Percentiles rank a stretch among this genome's conserved stretches.
phyloP scores from a whole-genome alignment of 2,797 vertebrate genomes.

The Pitangus sulphuratus region DNA sequence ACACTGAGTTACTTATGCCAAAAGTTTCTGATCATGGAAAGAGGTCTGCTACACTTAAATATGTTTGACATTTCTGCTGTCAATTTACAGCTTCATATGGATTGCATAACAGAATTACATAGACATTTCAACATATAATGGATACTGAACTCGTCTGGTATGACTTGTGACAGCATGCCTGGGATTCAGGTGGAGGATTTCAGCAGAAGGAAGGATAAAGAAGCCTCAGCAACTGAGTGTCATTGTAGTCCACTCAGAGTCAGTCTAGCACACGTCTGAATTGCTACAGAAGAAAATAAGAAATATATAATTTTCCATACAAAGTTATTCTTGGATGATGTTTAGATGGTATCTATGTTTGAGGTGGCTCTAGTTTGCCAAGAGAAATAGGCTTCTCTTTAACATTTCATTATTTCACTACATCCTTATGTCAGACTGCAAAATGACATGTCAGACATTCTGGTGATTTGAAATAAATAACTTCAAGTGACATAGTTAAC shows the following conservation, averaged over 20 bases:
- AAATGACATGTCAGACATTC: not conserved
- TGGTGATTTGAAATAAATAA: not conserved
- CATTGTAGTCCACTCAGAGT: not conserved
- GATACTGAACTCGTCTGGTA: not conserved
- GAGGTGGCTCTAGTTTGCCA: not conserved
- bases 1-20: not conserved
- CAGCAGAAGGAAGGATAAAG: not conserved
- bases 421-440: not conserved
- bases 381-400: constrained; percentile 3
- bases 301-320: not conserved
- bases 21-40: not conserved
- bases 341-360: not conserved
- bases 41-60: not conserved
- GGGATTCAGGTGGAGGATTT: not conserved
- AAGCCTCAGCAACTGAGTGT: not conserved
- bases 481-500: not conserved
- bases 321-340: not conserved
- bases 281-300: not conserved
- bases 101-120: not conserved
- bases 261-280: not conserved
- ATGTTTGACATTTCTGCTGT: not conserved
- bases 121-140: not conserved
- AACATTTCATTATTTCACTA: not conserved
- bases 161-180: not conserved
- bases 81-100: not conserved